Conservation (phyloP, 2,113 vertebrate species). For the Clarias batrachus region DNA sequence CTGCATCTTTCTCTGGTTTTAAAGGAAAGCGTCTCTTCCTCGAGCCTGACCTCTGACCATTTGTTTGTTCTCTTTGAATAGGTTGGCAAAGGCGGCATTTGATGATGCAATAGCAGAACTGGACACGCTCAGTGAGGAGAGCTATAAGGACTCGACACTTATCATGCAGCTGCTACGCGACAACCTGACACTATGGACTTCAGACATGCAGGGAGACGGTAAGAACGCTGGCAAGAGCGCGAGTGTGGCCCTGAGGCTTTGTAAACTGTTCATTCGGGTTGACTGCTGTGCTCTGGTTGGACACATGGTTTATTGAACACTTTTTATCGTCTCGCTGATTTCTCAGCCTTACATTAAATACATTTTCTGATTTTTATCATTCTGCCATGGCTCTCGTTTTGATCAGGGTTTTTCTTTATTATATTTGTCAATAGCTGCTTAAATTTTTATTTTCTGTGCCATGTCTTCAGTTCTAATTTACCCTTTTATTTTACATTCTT, state of each 20-base stretch:
- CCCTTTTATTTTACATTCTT: background rate
- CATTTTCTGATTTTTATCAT: background rate
- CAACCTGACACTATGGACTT: slow-evolving; percentile 99
- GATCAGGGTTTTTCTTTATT: background rate
- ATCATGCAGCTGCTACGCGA: slow-evolving; percentile 99
- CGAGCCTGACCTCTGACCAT: background rate
- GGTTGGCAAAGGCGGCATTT: slow-evolving; percentile 96
- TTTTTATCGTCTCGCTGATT: background rate
- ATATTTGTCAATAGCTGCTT: background rate
- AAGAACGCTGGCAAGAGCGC: slow-evolving; percentile 57
- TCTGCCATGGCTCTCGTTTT: background rate
- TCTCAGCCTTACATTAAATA: background rate
- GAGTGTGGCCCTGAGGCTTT: background rate
- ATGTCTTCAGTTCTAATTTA: background rate
- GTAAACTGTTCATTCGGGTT: background rate
- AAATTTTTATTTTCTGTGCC: background rate
- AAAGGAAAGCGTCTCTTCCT: background rate
- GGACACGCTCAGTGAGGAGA: slow-evolving; percentile 98
- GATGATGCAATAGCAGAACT: slow-evolving; percentile 98
- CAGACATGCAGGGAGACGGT: slow-evolving; percentile 98
- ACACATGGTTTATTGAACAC: background rate
- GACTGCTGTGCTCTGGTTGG: background rate
- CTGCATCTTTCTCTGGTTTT: background rate
- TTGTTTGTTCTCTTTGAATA: slow-evolving; percentile 44
- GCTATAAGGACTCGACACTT: slow-evolving; percentile 99